These are phyloP conservation scores for Panagrolaimus sp. DNA, from an alignment of 1,140 invertebrate genomes.

Conservation along the genomic window DNA sequence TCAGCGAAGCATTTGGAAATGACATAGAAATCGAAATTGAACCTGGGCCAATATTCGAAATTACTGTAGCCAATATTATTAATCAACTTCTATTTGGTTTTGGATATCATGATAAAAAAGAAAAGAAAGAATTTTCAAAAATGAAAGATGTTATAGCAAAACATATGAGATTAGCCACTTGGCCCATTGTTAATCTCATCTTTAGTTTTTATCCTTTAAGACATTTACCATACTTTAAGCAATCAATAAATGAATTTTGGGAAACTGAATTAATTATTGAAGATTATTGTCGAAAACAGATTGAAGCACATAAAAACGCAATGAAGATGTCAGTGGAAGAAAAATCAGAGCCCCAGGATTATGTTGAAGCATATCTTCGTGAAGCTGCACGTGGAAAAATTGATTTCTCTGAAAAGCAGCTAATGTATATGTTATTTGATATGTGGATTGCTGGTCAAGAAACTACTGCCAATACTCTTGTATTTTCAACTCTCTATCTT, in stretches of 20 bases:
- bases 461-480: slow-evolving; percentile 8
- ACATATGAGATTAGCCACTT: neutral
- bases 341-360: neutral
- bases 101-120: neutral
- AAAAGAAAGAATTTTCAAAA: neutral
- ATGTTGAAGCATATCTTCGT: neutral
- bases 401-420: neutral
- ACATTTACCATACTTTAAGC: neutral
- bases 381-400: neutral
- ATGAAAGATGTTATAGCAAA: neutral
- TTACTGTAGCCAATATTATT: neutral
- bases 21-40: neutral
- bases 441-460: slow-evolving; percentile 20
- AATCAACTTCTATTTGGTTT: slow-evolving; percentile 6
- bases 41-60: neutral
- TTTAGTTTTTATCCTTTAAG: neutral
- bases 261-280: neutral
- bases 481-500: slow-evolving; percentile 23
- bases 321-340: neutral
- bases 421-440: neutral
- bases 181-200: neutral
- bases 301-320: neutral
- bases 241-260: neutral
- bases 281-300: neutral
- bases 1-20: neutral